These are phyloP conservation scores for Rallus crepitans DNA, from an alignment of 2,797 vertebrate genomes.

Conservation along the genomic window DNA sequence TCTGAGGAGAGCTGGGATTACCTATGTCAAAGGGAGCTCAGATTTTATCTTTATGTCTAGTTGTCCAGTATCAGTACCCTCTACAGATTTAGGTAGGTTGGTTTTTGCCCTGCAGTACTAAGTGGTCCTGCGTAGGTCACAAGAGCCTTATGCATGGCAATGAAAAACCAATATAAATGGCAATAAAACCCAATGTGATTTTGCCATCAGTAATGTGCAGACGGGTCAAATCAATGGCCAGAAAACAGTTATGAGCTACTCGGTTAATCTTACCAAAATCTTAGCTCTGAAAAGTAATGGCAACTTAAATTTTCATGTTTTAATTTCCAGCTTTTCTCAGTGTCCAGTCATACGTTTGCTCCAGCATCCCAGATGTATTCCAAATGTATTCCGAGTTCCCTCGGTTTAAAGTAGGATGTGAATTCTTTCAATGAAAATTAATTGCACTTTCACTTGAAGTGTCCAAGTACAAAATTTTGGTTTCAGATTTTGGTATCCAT, in stretches of 20 bases:
- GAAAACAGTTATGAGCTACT: not conserved
- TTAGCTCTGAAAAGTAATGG: not conserved
- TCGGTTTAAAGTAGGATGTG: not conserved
- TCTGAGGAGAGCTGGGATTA: not conserved
- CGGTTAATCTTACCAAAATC: not conserved
- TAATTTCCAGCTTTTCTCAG: slow-evolving; percentile 1
- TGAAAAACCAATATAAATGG: accelerated
- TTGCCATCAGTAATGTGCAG: not conserved
- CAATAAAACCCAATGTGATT: not conserved
- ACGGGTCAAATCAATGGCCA: not conserved
- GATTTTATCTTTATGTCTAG: not conserved
- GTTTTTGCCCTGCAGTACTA: not conserved
- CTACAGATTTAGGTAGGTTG: not conserved
- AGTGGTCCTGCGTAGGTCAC: not conserved
- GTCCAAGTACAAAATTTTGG: not conserved
- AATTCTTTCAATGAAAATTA: not conserved
- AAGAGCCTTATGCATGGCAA: not conserved
- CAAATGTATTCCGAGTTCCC: not conserved
- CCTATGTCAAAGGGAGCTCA: not conserved
- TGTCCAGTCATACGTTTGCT: not conserved
- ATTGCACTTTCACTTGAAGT: not conserved
- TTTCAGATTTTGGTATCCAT: not conserved
- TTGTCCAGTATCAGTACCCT: not conserved
- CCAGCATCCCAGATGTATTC: not conserved
- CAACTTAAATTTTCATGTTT: not conserved